Percentiles rank a stretch among this genome's conserved stretches.
phyloP scores from a whole-genome alignment of 2,888 invertebrate genomes.

The Cephus runcator region DNA sequence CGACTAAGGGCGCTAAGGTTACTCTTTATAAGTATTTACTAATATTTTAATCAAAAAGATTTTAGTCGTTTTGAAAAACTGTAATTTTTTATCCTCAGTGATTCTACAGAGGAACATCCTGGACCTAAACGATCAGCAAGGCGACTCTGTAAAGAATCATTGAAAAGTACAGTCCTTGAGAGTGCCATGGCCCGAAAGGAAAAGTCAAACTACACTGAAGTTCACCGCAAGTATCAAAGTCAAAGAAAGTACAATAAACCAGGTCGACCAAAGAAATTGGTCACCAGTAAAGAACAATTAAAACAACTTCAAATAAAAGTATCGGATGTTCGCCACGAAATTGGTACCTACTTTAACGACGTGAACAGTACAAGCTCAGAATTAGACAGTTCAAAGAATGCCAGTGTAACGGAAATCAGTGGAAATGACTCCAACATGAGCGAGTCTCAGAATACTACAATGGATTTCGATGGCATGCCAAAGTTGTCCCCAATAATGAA shows the following conservation, averaged over 20 bases:
- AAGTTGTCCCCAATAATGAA: conserved; percentile 59
- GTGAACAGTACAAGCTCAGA: conserved; percentile 39
- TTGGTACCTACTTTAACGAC: conserved; percentile 34
- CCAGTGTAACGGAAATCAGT: conserved; percentile 35
- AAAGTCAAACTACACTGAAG: conserved; percentile 72
- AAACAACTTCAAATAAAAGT: conserved; percentile 34
- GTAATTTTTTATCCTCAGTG: conserved; percentile 32
- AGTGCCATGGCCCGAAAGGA: conserved; percentile 80
- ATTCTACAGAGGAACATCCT: conserved; percentile 52
- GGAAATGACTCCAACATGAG: conserved; percentile 30
- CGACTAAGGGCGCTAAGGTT: conserved; percentile 52
- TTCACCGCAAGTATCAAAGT: conserved; percentile 51
- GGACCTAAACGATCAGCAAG: conserved; percentile 74
- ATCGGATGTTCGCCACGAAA: conserved; percentile 35
- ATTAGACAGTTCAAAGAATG: conserved; percentile 42
- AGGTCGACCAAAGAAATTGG: conserved; percentile 55
- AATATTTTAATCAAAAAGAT: neutral
- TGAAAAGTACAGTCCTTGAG: conserved; percentile 71
- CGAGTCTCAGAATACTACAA: conserved; percentile 41
- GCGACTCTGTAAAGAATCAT: conserved; percentile 72
- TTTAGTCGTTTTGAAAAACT: neutral
- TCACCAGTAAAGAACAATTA: conserved; percentile 37
- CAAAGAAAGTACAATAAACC: conserved; percentile 55
- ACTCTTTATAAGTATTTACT: neutral
- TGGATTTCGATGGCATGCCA: conserved; percentile 61